Base-by-base conservation (phyloP, 2,888 invertebrate species). In the Oconnorella tubifera region DNA sequence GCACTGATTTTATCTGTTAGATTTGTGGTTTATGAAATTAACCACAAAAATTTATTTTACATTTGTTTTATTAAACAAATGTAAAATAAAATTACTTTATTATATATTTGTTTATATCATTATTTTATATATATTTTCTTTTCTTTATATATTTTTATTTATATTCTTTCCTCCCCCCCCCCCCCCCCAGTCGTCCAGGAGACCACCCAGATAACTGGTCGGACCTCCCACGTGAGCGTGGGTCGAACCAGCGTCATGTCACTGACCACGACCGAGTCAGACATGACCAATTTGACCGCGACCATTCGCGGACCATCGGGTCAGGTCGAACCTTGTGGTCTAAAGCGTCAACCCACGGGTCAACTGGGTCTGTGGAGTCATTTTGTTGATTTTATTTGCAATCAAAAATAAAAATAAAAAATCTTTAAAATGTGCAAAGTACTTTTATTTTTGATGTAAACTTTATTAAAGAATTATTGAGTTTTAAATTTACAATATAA, bases 211-310 rank as follows among this genome's bases (percentile, higher is more conserved):
- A 40, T 19, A 19, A 40, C 40, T n/a, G 40, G 10, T 19, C 10
- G 53, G 4, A 51, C 53, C 53, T 66, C 96, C 80, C 96, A 97
- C 85, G 92, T 98, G 74, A 94, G 94, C 0, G 94, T 97, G 1
- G 97, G 97, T 61, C 94, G 94, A 70, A 94, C 94, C 80, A 95
- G 94, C 71, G 97, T 98, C 83, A 94, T 98, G 2, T 92, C 94
- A 1, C 86, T 98, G 62, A 93, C 66, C 19, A 62, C 62, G 56
- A 89, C 89, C 56, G 95, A 96, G 77, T 88, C 88, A 61, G 96
- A 97, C 81, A 88, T 96, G 75, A 87, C 91, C 59, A 90, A 90
- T 66, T 77, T 84, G 33, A 82, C 80, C 6, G 97, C 97, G 23
- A 94, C 92, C 31, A 98, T 99, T 77, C 86, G 89, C 80, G 90